Percentiles rank a stretch among this genome's conserved stretches.
Conservation (phyloP, 2,113 vertebrate genomes). For the Paedocypris sp. region DNA sequence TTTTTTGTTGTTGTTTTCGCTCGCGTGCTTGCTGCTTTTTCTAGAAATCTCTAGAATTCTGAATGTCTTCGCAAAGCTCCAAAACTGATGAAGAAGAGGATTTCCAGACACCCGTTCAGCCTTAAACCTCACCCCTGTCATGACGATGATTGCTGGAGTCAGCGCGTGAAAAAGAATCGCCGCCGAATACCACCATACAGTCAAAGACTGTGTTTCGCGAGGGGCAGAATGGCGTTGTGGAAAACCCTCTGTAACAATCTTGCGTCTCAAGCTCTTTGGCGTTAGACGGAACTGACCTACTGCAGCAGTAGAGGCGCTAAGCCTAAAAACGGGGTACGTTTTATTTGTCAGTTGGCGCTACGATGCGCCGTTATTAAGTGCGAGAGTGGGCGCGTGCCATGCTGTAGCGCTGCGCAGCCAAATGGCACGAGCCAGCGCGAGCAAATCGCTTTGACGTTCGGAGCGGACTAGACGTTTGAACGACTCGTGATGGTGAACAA, state of each 20-base stretch:
- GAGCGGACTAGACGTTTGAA: slow-evolving; percentile 2
- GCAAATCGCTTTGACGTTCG: slow-evolving; percentile 12
- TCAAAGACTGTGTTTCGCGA: slow-evolving; percentile 1
- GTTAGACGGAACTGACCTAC: slow-evolving; percentile 8
- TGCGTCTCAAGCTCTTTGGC: not conserved
- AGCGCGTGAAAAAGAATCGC: not conserved
- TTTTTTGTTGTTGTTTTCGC: not conserved
- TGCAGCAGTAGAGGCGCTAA: not conserved
- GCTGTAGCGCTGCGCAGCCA: slow-evolving; percentile 12
- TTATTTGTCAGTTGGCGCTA: not conserved
- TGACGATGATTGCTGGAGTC: slow-evolving; percentile 20
- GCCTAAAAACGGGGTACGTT: not conserved
- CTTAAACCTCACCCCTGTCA: slow-evolving; percentile 1
- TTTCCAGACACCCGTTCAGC: not conserved
- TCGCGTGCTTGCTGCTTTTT: not conserved
- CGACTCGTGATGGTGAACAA: slow-evolving; percentile 51
- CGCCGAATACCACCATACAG: not conserved
- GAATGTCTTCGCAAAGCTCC: not conserved
- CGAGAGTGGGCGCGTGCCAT: slow-evolving; percentile 2
- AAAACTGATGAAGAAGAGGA: not conserved
- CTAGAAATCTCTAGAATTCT: not conserved
- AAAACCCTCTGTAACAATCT: slow-evolving; percentile 7
- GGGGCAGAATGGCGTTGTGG: slow-evolving; percentile 25
- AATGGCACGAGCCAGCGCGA: slow-evolving; percentile 13
- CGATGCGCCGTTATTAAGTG: not conserved